These are phyloP conservation scores for Erpornis zantholeuca DNA, from an alignment of 2,113 vertebrate genomes.

Conservation along the genomic window DNA sequence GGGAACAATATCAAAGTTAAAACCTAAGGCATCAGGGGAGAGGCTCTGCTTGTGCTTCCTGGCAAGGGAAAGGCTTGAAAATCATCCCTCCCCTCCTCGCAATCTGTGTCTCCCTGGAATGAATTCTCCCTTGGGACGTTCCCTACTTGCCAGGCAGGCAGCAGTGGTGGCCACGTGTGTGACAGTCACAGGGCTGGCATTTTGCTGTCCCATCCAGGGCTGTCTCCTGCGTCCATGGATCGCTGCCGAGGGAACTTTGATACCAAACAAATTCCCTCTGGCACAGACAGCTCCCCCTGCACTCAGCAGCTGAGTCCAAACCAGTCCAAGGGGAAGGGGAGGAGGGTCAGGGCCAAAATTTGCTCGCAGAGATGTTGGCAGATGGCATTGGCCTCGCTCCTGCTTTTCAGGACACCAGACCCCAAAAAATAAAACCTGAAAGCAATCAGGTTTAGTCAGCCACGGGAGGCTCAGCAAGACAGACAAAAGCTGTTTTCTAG, in stretches of 20 bases:
- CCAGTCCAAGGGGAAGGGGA: not conserved
- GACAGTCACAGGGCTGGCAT: not conserved
- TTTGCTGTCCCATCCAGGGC: not conserved
- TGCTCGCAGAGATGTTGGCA: not conserved
- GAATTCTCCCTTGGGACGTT: not conserved
- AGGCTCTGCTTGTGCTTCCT: not conserved
- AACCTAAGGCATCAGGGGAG: too few relatives aligned
- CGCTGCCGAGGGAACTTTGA: rapidly evolving
- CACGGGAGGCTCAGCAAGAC: not conserved
- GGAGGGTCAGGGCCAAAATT: not conserved
- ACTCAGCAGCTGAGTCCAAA: rapidly evolving
- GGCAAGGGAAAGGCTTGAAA: not conserved
- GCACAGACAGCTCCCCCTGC: not conserved
- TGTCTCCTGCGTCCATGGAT: rapidly evolving
- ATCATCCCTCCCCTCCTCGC: not conserved
- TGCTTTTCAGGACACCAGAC: not conserved
- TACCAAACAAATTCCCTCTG: not conserved
- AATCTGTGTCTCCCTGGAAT: too few relatives aligned
- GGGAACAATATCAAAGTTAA: too few relatives aligned
- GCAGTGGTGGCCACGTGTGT: not conserved
- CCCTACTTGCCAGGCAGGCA: not conserved
- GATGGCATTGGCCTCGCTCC: not conserved
- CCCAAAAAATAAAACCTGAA: not conserved
- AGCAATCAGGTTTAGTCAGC: rapidly evolving
- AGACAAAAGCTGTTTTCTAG: not conserved